phyloP scores from a whole-genome alignment of 2,113 vertebrate species.

The Chaetura pelagica region DNA sequence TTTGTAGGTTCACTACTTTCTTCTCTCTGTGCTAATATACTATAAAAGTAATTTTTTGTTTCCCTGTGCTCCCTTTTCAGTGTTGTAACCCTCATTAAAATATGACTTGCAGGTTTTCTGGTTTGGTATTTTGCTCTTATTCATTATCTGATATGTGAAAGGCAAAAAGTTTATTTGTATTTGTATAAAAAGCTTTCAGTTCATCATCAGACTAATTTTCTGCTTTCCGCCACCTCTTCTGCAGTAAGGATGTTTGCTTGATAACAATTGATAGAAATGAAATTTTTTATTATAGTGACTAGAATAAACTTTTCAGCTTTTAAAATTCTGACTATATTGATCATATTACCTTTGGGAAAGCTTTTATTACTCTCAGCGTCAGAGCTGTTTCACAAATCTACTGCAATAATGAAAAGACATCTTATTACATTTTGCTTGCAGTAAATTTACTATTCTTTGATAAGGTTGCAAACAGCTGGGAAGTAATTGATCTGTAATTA shows the following conservation, averaged over 20 bases:
- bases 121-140: constrained; percentile 1
- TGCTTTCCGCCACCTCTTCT: background rate
- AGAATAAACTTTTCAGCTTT: constrained; percentile 57
- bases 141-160: background rate
- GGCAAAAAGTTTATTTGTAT: background rate
- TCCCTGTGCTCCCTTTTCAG: background rate
- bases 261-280: constrained; percentile 64
- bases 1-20: background rate
- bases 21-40: background rate
- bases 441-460: constrained; percentile 82
- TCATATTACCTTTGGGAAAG: constrained; percentile 70
- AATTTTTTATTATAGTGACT: constrained; percentile 20
- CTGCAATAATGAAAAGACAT: constrained; percentile 80
- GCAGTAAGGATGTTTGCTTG: background rate
- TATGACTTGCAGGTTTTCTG: background rate
- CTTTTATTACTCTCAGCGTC: constrained; percentile 76
- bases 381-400: constrained; percentile 79
- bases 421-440: constrained; percentile 68
- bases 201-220: constrained; percentile 21
- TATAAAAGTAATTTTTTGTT: background rate
- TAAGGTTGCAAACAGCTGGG: constrained; percentile 79
- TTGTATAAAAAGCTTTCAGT: constrained; percentile 35
- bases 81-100: background rate
- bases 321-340: constrained; percentile 66
- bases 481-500: constrained; percentile 86